Percentiles rank a stretch among this genome's conserved stretches.
phyloP scores from a whole-genome alignment of 2,888 invertebrate genomes.

The Brenthis daphne region DNA sequence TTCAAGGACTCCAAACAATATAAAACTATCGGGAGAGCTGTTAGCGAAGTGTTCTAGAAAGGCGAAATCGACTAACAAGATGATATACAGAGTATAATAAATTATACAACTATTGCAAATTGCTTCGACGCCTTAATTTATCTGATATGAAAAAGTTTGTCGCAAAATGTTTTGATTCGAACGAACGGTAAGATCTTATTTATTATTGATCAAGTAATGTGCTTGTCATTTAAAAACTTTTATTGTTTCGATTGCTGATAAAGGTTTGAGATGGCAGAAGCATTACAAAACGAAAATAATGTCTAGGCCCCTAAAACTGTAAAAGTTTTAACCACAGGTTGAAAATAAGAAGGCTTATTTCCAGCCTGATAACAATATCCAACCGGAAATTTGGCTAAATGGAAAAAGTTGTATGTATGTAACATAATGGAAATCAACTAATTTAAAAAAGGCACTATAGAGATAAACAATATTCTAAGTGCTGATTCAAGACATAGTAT shows the following conservation, averaged over 20 bases:
- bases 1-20: conserved; percentile 34
- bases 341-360: too few species aligned
- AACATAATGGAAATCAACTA: too few species aligned
- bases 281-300: too few species aligned
- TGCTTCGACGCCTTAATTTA: conserved; percentile 32
- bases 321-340: too few species aligned
- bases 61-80: conserved; percentile 35
- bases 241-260: not conserved
- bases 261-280: too few species aligned
- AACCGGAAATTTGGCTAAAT: too few species aligned
- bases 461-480: too few species aligned
- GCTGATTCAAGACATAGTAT: too few species aligned
- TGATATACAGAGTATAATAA: conserved; percentile 32
- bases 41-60: conserved; percentile 33
- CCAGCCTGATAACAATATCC: too few species aligned
- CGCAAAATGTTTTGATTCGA: conserved; percentile 13
- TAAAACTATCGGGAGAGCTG: conserved; percentile 32
- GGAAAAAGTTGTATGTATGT: too few species aligned
- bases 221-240: conserved; percentile 7
- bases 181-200: conserved; percentile 6
- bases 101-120: conserved; percentile 29
- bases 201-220: conserved; percentile 3
- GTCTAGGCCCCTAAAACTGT: too few species aligned
- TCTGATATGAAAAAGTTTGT: conserved; percentile 29
- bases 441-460: too few species aligned